Percentiles rank a stretch among this genome's conserved stretches.
phyloP scores from a whole-genome alignment of 2,113 vertebrate genomes.

The Cyprinodon brontotheroides region DNA sequence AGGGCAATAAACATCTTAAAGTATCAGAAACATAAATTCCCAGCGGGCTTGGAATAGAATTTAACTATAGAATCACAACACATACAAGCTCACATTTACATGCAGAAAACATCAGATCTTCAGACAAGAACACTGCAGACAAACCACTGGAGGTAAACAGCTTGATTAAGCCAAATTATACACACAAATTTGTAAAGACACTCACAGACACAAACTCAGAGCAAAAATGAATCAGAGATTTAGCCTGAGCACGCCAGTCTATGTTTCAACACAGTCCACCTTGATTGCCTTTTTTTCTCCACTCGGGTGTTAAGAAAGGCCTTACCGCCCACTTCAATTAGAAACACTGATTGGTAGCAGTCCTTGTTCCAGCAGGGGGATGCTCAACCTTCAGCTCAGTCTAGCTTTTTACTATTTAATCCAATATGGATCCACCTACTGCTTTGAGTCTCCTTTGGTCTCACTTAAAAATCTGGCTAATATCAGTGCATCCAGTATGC shows the following conservation, averaged over 20 bases:
- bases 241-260: conserved; percentile 36
- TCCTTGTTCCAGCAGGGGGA: conserved; percentile 56
- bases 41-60: too few species aligned
- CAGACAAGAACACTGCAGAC: conserved; percentile 69
- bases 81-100: conserved; percentile 37
- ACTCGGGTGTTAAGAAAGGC: conserved; percentile 34
- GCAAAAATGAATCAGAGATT: conserved; percentile 32
- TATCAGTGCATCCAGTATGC: conserved; percentile 12
- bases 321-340: conserved; percentile 61
- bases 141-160: conserved; percentile 67
- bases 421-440: conserved; percentile 40
- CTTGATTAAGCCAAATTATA: conserved; percentile 53
- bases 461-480: conserved; percentile 22
- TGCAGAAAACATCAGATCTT: conserved; percentile 58
- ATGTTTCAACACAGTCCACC: conserved; percentile 41
- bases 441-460: conserved; percentile 38
- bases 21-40: too few species aligned
- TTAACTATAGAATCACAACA: too few species aligned
- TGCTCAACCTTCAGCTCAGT: conserved; percentile 50
- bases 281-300: conserved; percentile 32
- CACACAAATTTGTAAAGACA: conserved; percentile 33
- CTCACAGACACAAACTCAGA: conserved; percentile 25
- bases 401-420: conserved; percentile 56
- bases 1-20: too few species aligned
- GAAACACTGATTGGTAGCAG: conserved; percentile 53